Base-by-base conservation (phyloP, 2,797 vertebrate species). In the Eurystomus glaucurus region DNA sequence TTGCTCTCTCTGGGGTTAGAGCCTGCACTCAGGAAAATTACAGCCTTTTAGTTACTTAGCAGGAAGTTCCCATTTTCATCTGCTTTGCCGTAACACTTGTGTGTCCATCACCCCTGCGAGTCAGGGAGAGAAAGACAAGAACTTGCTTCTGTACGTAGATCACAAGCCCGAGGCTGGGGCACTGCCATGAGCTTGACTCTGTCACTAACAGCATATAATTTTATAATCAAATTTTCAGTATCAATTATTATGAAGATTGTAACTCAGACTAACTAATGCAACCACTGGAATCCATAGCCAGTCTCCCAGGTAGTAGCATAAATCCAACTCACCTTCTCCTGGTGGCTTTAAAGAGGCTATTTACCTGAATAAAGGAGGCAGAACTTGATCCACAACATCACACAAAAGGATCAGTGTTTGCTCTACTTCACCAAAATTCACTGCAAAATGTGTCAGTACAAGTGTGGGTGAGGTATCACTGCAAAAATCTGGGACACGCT, bases 1-100 rank as follows among this genome's bases (percentile, higher is more conserved):
- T 9, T 51, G 21, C 31, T 90, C 79, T 88, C 57, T 90, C 64
- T 57, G 87, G 43, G 22, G 6, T 74, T 55, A 90, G 82, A 83
- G 25, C 28, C 55, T 25, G n/a, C 60, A 61, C 28, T 78, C 80
- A 71, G 54, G 71, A 52, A 70, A 78, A 84, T 71, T 6, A 26
- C 39, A 85, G 19, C 43, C 39, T 80, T 76, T 90, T 48, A 64
- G 13, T 37, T 48, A 46, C 26, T 76, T 35, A 65, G 45, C 39
- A 60, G 55, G 64, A 90, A 13, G n/a, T 37, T 37, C 11, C 31
- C 50, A 37, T 72, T 80, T 80, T 21, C 1, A 1, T 51, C 31
- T 83, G 0, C 62, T 87, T 66, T 71, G 15, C 57, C 12, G 1
- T 54, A 37, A 14, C 19, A 12, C 15, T 35, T 58, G 8, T 58